Percentiles rank a stretch among this genome's conserved stretches.
Conservation (phyloP, 2,797 vertebrate species). For the Tinamus major region DNA sequence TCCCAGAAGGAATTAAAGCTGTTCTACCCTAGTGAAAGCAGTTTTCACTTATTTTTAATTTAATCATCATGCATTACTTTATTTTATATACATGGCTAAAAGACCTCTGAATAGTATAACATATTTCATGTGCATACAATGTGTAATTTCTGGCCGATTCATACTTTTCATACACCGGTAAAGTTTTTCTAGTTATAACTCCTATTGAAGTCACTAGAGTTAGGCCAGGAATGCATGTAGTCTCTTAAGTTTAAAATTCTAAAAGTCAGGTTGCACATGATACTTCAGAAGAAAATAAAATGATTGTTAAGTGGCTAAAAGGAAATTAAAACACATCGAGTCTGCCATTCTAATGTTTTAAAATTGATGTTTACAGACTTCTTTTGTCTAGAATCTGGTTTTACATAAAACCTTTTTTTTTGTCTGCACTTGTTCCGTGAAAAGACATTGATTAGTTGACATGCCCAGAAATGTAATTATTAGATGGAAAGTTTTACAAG, state of each 20-base stretch:
- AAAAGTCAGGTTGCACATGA: not conserved
- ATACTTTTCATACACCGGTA: not conserved
- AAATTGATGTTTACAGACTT: constrained; percentile 13
- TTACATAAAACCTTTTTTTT: not conserved
- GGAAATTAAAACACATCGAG: not conserved
- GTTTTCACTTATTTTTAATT: not conserved
- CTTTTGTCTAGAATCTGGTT: not conserved
- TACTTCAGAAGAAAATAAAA: not conserved
- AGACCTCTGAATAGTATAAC: not conserved
- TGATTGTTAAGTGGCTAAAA: not conserved
- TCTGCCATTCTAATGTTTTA: not conserved
- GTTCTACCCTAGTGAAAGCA: not conserved
- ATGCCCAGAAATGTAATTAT: not conserved
- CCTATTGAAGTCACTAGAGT: not conserved
- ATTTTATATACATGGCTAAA: not conserved
- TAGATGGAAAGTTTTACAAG: not conserved
- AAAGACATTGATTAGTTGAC: not conserved
- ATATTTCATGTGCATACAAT: not conserved
- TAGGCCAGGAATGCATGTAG: not conserved
- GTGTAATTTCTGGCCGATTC: not conserved
- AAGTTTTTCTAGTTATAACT: not conserved
- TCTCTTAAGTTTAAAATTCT: not conserved
- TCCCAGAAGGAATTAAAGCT: constrained; percentile 6
- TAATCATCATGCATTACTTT: not conserved
- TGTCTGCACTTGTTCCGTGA: not conserved